A percentile compares a stretch with the other conserved stretches of the same genome.
Evolutionary conservation across 2,888 invertebrate genomes (phyloP).

Genomic region (Biston stratarius): DNA sequence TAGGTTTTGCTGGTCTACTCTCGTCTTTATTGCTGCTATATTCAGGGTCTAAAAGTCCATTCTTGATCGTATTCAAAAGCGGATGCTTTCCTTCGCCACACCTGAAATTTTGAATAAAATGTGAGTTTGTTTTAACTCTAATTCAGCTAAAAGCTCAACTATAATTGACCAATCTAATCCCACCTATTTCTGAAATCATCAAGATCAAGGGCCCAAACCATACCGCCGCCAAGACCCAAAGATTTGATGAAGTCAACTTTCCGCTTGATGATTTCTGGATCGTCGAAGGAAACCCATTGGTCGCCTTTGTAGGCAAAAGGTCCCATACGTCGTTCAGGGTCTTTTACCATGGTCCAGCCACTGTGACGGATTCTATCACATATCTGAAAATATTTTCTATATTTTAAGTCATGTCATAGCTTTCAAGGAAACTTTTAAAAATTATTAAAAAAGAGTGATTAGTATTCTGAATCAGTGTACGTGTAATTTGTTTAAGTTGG

Average conservation of each 20-base stretch:
- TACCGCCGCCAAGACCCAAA: slow-evolving; percentile 93
- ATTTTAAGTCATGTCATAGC: not conserved
- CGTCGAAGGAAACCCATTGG: slow-evolving; percentile 97
- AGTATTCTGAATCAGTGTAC: not conserved
- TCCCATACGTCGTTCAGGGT: slow-evolving; percentile 92
- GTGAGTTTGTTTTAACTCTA: not conserved
- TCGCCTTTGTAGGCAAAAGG: slow-evolving; percentile 95
- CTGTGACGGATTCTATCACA: slow-evolving; percentile 92
- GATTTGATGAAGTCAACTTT: slow-evolving; percentile 93
- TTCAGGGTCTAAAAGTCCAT: slow-evolving; percentile 87
- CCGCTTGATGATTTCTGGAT: slow-evolving; percentile 90
- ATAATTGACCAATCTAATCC: slow-evolving; percentile 1
- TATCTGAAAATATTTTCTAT: slow-evolving; percentile 81
- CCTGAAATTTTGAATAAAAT: slow-evolving; percentile 59
- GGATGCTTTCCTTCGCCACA: slow-evolving; percentile 94
- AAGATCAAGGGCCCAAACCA: slow-evolving; percentile 96
- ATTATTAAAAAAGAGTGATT: not conserved
- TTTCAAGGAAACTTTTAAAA: no score
- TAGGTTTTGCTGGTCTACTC: slow-evolving; percentile 34
- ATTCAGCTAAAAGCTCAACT: not conserved
- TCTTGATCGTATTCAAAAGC: slow-evolving; percentile 91
- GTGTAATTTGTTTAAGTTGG: not conserved
- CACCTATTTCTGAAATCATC: slow-evolving; percentile 93
- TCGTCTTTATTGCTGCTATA: slow-evolving; percentile 44
- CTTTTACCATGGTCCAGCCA: slow-evolving; percentile 93